These are phyloP conservation scores for Typhlichthys eigenmanni DNA, from an alignment of 2,797 vertebrate species.

Conservation along the genomic window DNA sequence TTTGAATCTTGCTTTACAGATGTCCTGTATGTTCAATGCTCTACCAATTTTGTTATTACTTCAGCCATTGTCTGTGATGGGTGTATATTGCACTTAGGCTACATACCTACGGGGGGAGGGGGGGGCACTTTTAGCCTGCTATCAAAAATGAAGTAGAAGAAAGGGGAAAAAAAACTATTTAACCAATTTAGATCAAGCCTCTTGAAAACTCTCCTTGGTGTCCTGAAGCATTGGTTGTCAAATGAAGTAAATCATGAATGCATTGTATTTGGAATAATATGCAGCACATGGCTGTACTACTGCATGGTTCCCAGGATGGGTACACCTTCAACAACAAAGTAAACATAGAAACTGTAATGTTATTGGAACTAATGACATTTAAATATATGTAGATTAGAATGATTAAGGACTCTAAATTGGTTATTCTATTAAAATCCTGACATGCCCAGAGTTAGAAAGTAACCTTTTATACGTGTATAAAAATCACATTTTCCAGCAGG, in stretches of 20 bases:
- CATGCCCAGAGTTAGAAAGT: background rate
- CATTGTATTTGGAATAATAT: no score
- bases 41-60: conserved; percentile 33
- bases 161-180: no score
- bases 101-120: no score
- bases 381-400: no score
- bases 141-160: no score
- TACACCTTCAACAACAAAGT: background rate
- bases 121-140: no score
- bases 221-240: background rate
- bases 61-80: conserved; percentile 41
- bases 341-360: background rate
- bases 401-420: no score
- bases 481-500: conserved; percentile 15
- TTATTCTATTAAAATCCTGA: no score
- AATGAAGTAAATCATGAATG: background rate
- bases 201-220: conserved; percentile 13
- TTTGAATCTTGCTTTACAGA: conserved; percentile 3
- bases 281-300: conserved; percentile 52
- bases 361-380: no score
- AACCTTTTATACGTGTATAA: conserved; percentile 1
- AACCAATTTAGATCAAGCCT: conserved; percentile 8
- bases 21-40: conserved; percentile 31
- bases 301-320: conserved; percentile 55
- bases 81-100: conserved; percentile 9